phyloP scores from a whole-genome alignment of 2,113 vertebrate genomes.

The Sorex fumeus region DNA sequence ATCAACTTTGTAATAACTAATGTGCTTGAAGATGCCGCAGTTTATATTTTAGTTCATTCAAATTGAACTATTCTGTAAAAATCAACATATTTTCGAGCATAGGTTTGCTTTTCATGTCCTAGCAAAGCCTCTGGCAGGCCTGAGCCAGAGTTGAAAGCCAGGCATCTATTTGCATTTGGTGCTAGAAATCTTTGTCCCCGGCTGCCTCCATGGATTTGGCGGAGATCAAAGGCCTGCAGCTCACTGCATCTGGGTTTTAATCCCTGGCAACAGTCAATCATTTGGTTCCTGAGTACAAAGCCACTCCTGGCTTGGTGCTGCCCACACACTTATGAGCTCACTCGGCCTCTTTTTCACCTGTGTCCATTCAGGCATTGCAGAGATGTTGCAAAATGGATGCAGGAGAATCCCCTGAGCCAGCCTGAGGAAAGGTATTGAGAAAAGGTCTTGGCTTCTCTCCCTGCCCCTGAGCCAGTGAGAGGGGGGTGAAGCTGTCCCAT shows the following conservation, averaged over 20 bases:
- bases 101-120: background rate
- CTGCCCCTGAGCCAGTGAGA: background rate
- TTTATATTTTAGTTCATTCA: background rate
- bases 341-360: background rate
- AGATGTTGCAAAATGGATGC: background rate
- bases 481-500: background rate
- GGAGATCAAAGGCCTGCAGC: slow-evolving; percentile 2
- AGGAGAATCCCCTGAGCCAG: background rate
- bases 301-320: background rate
- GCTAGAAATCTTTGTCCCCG: slow-evolving; percentile 55
- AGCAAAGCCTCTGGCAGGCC: background rate
- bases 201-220: slow-evolving; percentile 3
- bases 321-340: background rate
- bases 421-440: too few relatives aligned
- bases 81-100: slow-evolving; percentile 22
- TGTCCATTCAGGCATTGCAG: background rate
- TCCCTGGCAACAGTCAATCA: background rate
- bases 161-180: slow-evolving; percentile 66
- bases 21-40: background rate
- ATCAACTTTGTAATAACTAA: background rate
- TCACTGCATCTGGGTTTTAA: background rate
- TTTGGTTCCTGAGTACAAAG: background rate
- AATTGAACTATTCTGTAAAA: slow-evolving; percentile 18
- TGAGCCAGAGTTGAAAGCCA: slow-evolving; percentile 46
- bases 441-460: too few relatives aligned